Evolutionary conservation across 2,888 invertebrate genomes (phyloP), one percentile per base, ranked within the genome.

Genomic region (Neuroscelio doddi): DNA sequence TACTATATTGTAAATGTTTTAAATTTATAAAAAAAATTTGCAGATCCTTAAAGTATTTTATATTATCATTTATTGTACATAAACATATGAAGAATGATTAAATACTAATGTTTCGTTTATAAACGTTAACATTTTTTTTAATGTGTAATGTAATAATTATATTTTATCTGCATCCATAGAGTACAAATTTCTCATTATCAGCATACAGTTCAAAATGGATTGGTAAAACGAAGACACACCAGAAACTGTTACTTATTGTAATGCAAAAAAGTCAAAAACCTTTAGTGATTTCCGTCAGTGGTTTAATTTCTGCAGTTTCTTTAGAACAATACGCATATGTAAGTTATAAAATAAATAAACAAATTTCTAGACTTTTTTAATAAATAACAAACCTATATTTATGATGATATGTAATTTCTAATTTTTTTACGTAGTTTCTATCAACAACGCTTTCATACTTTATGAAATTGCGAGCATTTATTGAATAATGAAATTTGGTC

Each of bases 311-410:
- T 4, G 27, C 50, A 10, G 57, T 76, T 8, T 69, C 73, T 1
- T 44, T 76, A 15, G 42, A 63, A 9, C 71, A 73, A 49, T 76
- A 73, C 14, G 57, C 68, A 3, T 41, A 46, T 17, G 76, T 73
- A 56, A 65, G 61, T 46, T 10, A 15, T 1, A 27, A n/a, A 26
- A 1, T 45, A n/a, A n/a, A n/a, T n/a, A n/a, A n/a, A n/a, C n/a
- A n/a, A n/a, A n/a, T n/a, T n/a, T n/a, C n/a, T n/a, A n/a, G n/a
- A n/a, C n/a, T n/a, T n/a, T 62, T 44, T 4, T 12, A 57, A 44
- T 57, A 45, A 21, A 5, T 21, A 21, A 21, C 21, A 21, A 2
- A 21, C 5, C 21, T 21, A 5, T 21, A 21, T 15, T 8, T 16
- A 16, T 1, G 5, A 16, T 15, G 14, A 8, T 14, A 38, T 16